Evolutionary conservation across 2,888 invertebrate species (phyloP), one percentile per base, ranked within the genome.

Genomic region (Amphipyra tragopoginis): DNA sequence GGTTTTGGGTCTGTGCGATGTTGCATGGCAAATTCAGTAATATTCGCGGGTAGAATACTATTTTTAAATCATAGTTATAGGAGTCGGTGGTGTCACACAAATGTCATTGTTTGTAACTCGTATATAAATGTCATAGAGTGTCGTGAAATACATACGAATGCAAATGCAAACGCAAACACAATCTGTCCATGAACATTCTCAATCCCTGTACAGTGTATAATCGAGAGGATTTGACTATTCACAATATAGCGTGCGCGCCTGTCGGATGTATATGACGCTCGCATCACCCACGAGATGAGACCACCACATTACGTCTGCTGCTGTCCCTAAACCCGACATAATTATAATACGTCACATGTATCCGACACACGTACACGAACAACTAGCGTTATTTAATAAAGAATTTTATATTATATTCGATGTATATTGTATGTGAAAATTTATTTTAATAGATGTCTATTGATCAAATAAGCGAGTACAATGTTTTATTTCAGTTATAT

Each of bases 341-440:
- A 21, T n/a, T 29, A n/a, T n/a, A n/a, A n/a, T 8, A 53, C 56
- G 45, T 45, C 51, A n/a, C 58, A 44, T 59, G 55, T 61, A 64
- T 65, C 62, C 73, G 65, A 72, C 75, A 58, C 47, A 44, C 61
- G 67, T 57, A 58, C 78, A 77, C 76, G 61, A 63, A 67, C 58
- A 71, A 71, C 78, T 79, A 84, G 77, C 81, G 71, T 84, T 83
- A 77, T 82, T 81, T 80, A 81, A 80, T 81, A 80, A 85, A 84
- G 80, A 87, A 85, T 89, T 90, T 91, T 89, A 90, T 91, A 90
- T 87, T 86, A 87, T 90, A 90, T 89, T 91, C 87, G 83, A 86
- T 91, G 91, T 92, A 90, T 89, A 90, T 91, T 90, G 86, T 89
- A 90, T 89, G 89, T 90, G 90, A 83, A 89, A 87, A 85, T 78